phyloP scores from a whole-genome alignment of 2,888 invertebrate species.

The Neuroscelio doddi region DNA sequence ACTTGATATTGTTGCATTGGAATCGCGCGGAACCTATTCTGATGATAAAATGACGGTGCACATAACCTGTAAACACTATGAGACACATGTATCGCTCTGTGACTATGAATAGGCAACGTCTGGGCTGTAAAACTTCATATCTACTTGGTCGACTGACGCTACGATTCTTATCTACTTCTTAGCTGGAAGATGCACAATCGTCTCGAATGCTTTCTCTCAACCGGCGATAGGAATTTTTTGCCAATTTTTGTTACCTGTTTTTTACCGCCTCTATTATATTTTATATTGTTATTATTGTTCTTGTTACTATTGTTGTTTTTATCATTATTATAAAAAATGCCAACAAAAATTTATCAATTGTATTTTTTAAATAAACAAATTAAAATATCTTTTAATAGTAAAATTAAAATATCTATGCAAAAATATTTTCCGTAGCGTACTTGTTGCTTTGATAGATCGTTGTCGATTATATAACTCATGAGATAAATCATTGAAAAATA shows the following conservation, averaged over 20 bases:
- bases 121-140: conserved; percentile 28
- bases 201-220: neutral
- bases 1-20: no score
- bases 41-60: conserved; percentile 21
- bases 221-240: neutral
- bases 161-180: conserved; percentile 31
- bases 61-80: conserved; percentile 35
- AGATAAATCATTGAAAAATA: conserved; percentile 26
- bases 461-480: conserved; percentile 8
- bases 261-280: no score
- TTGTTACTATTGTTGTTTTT: no score
- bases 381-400: no score
- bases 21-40: conserved; percentile 15
- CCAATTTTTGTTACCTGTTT: no score
- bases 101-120: conserved; percentile 39
- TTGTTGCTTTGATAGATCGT: no score
- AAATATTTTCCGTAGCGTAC: no score
- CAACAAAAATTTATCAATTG: no score
- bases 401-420: no score
- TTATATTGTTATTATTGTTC: no score
- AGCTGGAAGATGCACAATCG: conserved; percentile 16
- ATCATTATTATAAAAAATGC: no score
- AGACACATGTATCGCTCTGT: conserved; percentile 20
- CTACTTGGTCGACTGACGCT: conserved; percentile 26
- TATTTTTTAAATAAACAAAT: no score